Percentiles rank a stretch among this genome's conserved stretches.
phyloP scores from a whole-genome alignment of 2,797 vertebrate species.

The Oreortyx pictus region DNA sequence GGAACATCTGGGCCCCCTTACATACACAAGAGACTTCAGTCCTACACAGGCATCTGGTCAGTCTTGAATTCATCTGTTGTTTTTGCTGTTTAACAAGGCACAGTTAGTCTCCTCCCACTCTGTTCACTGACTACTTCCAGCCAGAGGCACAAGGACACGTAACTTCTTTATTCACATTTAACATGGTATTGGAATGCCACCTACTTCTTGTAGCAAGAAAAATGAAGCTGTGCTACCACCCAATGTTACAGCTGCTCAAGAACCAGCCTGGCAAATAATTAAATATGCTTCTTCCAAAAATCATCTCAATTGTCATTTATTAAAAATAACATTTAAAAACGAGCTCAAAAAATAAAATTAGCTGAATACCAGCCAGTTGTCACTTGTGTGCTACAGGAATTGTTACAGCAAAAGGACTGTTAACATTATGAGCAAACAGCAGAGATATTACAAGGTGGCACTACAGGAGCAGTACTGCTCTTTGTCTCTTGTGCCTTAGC shows the following conservation, averaged over 20 bases:
- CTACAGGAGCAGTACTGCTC: neutral
- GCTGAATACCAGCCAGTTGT: neutral
- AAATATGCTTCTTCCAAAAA: neutral
- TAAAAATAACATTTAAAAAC: conserved; percentile 19
- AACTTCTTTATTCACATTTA: neutral
- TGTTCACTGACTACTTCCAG: neutral
- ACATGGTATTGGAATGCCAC: neutral
- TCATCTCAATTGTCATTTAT: neutral
- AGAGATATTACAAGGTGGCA: neutral
- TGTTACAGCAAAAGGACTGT: neutral
- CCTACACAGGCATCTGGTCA: neutral
- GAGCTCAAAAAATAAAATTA: neutral
- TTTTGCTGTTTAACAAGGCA: conserved; percentile 12
- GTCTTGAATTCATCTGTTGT: neutral
- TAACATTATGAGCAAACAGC: neutral
- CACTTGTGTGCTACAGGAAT: neutral
- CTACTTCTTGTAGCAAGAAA: neutral
- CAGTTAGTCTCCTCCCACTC: neutral
- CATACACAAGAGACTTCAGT: neutral
- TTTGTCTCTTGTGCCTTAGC: conserved; percentile 69
- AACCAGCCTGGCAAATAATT: neutral
- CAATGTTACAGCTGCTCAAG: neutral
- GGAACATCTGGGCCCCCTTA: neutral
- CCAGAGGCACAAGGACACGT: neutral
- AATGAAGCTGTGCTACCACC: neutral